These are phyloP conservation scores for Venustaconcha ellipsiformis DNA, from an alignment of 1,140 invertebrate species.

Conservation along the genomic window DNA sequence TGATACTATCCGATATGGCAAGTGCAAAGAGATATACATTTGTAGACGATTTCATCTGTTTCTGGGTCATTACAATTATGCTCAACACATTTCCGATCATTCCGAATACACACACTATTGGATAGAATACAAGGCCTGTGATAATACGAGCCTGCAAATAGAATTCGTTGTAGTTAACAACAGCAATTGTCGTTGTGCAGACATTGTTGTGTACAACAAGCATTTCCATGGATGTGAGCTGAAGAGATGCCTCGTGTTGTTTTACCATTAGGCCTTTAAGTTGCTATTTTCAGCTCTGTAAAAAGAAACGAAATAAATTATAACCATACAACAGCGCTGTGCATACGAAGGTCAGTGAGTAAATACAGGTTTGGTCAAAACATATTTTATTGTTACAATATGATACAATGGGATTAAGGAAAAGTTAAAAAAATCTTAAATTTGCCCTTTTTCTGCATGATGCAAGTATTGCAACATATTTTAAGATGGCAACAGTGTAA, in stretches of 20 bases:
- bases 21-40: conserved; percentile 81
- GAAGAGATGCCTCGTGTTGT: conserved; percentile 41
- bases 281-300: no score
- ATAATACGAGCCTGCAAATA: conserved; percentile 58
- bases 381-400: no score
- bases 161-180: conserved; percentile 50
- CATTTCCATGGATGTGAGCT: conserved; percentile 37
- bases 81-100: conserved; percentile 80
- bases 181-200: not conserved
- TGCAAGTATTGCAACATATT: no score
- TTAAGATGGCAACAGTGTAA: no score
- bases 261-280: not conserved
- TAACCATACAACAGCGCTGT: no score
- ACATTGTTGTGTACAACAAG: not conserved
- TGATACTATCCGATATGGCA: conserved; percentile 80
- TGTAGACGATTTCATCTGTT: conserved; percentile 81
- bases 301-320: no score
- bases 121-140: conserved; percentile 74
- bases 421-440: no score
- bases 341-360: no score
- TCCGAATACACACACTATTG: conserved; percentile 78
- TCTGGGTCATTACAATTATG: conserved; percentile 80
- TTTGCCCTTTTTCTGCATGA: no score
- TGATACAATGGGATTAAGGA: no score
- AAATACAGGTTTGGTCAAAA: no score